These are phyloP conservation scores for Hedya salicella DNA, from an alignment of 2,888 invertebrate species.

Conservation along the genomic window DNA sequence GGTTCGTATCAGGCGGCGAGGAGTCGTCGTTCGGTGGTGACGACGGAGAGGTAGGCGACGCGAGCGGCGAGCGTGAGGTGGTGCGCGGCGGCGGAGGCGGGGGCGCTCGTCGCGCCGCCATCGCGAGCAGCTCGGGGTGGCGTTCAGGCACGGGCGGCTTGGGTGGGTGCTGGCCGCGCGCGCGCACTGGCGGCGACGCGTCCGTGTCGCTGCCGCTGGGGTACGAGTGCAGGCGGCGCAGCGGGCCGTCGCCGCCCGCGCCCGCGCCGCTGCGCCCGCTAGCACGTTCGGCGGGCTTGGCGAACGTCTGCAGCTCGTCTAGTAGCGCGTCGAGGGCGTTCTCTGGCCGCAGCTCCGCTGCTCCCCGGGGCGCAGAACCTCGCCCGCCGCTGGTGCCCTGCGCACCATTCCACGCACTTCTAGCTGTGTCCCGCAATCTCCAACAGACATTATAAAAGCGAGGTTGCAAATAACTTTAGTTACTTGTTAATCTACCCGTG, in stretches of 20 bases:
- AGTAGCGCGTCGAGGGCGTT: slow-evolving; percentile 98
- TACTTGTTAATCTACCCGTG: slow-evolving; percentile 42
- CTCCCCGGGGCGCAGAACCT: slow-evolving; percentile 61
- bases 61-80: slow-evolving; percentile 93
- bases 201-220: slow-evolving; percentile 94
- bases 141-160: slow-evolving; percentile 94
- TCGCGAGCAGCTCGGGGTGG: slow-evolving; percentile 90
- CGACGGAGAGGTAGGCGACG: slow-evolving; percentile 92
- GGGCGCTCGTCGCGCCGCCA: slow-evolving; percentile 90
- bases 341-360: slow-evolving; percentile 88
- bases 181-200: slow-evolving; percentile 90
- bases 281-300: slow-evolving; percentile 85
- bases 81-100: slow-evolving; percentile 97
- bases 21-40: slow-evolving; percentile 84
- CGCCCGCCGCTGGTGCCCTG: slow-evolving; percentile 74
- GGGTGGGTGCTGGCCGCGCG: slow-evolving; percentile 82
- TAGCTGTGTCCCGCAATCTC: slow-evolving; percentile 69
- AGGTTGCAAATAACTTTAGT: slow-evolving; percentile 62
- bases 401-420: slow-evolving; percentile 74
- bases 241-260: slow-evolving; percentile 87
- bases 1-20: slow-evolving; percentile 54
- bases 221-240: slow-evolving; percentile 92
- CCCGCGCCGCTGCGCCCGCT: slow-evolving; percentile 85
- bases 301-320: slow-evolving; percentile 96
- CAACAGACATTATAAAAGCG: slow-evolving; percentile 68